Evolutionary conservation across 2,888 invertebrate species (phyloP), one percentile per base, ranked within the genome.

Genomic region (Ypsolopha scabrella): DNA sequence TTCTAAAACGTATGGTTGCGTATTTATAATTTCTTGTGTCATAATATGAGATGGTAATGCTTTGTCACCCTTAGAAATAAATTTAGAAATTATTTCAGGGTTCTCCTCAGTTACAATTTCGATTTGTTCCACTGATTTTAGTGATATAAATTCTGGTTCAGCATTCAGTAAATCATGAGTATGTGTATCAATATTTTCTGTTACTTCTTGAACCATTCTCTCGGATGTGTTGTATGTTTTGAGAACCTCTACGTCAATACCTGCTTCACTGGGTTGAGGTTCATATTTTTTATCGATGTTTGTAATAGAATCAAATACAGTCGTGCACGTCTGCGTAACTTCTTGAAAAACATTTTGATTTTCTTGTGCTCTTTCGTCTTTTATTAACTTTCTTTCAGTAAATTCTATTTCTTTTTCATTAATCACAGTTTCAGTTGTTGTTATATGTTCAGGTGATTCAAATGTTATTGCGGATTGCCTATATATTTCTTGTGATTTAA

Each of bases 401-500:
- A 72, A 56, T 35, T 64, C 58, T 44, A 61, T 53, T 52, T 62
- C 62, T 50, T 64, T 64, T 64, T 81, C 81, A 54, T 63, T 67
- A 2, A 62, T 58, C 35, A 36, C 37, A 34, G 36, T 68, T 52
- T 76, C 73, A 47, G 58, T 70, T 39, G 78, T 57, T 36, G 70
- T 73, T 36, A 81, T 48, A 57, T 79, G 72, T 53, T 70, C 65
- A 54, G 77, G 72, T n/a, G 70, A 58, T 53, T 72, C 67, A 57
- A 66, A 64, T 9, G 57, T 57, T 53, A 67, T 54, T 50, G 66
- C 59, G 44, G 60, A 55, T 52, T 61, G 54, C 45, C 60, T 65
- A n/a, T 54, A 54, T 36, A 54, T 47, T 38, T 57, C 55, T 41
- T 53, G 51, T 52, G 52, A 53, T 51, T 54, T 60, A 38, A 52